Conservation (phyloP, 2,113 vertebrate species). For the Drymodes brunneopygia region DNA sequence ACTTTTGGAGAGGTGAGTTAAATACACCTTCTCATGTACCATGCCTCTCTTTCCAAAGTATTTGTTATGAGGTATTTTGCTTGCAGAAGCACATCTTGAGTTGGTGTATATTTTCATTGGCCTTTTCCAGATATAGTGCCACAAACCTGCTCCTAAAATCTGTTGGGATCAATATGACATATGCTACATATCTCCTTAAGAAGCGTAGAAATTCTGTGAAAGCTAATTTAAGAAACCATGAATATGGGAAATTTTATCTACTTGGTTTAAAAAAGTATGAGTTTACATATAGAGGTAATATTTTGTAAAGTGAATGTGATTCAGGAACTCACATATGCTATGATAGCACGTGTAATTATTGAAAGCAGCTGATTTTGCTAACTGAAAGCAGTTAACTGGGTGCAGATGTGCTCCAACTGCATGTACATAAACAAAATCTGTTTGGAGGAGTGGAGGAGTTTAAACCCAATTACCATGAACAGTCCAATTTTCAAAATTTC, state of each 20-base stretch:
- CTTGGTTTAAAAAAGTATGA: background rate
- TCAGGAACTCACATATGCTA: background rate
- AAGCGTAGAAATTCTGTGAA: background rate
- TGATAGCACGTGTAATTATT: background rate
- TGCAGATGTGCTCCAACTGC: background rate
- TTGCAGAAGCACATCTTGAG: background rate
- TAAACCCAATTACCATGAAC: background rate
- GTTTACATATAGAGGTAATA: background rate
- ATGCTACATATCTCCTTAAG: background rate
- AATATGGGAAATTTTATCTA: background rate
- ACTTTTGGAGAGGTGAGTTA: background rate
- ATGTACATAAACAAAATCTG: background rate
- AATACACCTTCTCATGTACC: background rate
- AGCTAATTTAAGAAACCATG: background rate
- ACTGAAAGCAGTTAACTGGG: background rate
- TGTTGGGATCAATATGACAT: background rate
- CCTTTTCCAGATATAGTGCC: background rate
- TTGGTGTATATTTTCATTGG: background rate
- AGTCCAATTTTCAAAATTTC: conserved; percentile 23
- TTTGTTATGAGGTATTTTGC: background rate
- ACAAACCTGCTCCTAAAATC: background rate
- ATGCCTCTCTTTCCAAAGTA: background rate
- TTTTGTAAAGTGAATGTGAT: background rate
- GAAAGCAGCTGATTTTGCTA: conserved; percentile 13
- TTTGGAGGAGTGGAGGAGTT: background rate